phyloP scores from a whole-genome alignment of 2,797 vertebrate species.

The Alca torda region DNA sequence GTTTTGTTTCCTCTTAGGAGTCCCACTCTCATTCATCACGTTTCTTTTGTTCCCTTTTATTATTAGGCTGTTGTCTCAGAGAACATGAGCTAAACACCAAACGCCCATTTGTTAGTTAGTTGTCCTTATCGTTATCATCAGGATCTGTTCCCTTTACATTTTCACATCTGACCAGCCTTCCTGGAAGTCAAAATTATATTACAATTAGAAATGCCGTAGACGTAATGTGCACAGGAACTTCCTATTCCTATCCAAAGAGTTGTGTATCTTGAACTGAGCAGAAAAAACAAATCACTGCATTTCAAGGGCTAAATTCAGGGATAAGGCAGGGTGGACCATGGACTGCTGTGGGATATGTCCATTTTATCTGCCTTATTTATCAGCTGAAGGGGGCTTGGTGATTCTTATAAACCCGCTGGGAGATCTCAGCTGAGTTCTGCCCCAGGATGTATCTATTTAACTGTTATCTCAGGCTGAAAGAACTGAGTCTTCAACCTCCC shows the following conservation, averaged over 20 bases:
- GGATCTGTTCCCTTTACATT: conserved; percentile 35
- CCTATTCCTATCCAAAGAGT: not conserved
- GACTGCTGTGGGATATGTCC: not conserved
- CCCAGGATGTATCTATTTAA: not conserved
- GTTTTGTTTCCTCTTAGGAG: not conserved
- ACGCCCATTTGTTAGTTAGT: not conserved
- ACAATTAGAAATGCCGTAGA: not conserved
- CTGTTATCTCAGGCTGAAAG: not conserved
- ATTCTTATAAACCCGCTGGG: not conserved
- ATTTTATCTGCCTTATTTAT: not conserved
- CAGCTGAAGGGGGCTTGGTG: not conserved
- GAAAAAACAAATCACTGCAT: not conserved
- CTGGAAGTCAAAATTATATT: not conserved
- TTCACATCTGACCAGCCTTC: conserved; percentile 23
- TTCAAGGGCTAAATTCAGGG: not conserved
- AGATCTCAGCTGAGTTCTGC: not conserved
- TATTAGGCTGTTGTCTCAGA: not conserved
- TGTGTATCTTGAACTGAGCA: not conserved
- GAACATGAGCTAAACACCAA: conserved; percentile 12
- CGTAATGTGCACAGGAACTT: not conserved
- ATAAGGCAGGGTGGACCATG: not conserved
- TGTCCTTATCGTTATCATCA: conserved; percentile 53
- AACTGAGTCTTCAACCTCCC: not conserved
- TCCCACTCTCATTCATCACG: conserved; percentile 33
- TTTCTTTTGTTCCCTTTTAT: conserved; percentile 52